Base-by-base conservation (phyloP, 1,140 invertebrate genomes). In the Catajapyx aquilonaris region DNA sequence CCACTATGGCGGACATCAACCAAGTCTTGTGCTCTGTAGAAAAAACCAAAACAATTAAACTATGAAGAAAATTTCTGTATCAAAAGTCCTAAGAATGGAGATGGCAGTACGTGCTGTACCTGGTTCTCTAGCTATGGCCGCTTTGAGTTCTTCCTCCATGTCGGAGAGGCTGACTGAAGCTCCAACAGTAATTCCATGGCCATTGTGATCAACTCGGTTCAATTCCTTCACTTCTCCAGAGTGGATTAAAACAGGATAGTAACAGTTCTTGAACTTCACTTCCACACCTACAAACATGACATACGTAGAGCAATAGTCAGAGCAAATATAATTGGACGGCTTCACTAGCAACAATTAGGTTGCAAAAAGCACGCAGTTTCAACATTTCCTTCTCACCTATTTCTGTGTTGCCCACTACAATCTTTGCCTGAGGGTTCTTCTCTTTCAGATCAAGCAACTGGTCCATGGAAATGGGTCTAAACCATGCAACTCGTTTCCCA, bases 391-490 rank as follows among this genome's bases (percentile, higher is more conserved):
- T 86, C 49, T 41, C 48, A 54, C 86, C 86, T 37, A 95, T 65
- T 72, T 95, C 90, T 1, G 88, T 90, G 55, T 95, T 95, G 13
- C 91, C 91, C 32, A 76, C 74, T n/a, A 95, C 70, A n/a, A 96
- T 64, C 62, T 81, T 86, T 5, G 81, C 77, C 44, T 70, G 44
- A 0, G 80, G 81, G 61, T 70, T 66, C 35, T 64, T 52, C 10
- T 63, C 43, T 61, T 93, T 94, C 11, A 94, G 54, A 16, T 62
- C 45, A 1, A 94, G 50, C 2, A 94, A 49, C 38, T 83, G 62
- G 17, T 66, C 43, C 15, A 90, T 46, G 20, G 46, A 66, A 3
- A 60, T 73, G 4, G 88, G 90, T 28, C 86, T 60, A 48, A 76
- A 71, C 87, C 87, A 95, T 23, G 64, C 68, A 3, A 74, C 66